These are phyloP conservation scores for Apis florea DNA, from an alignment of 1,140 invertebrate genomes.

Conservation along the genomic window DNA sequence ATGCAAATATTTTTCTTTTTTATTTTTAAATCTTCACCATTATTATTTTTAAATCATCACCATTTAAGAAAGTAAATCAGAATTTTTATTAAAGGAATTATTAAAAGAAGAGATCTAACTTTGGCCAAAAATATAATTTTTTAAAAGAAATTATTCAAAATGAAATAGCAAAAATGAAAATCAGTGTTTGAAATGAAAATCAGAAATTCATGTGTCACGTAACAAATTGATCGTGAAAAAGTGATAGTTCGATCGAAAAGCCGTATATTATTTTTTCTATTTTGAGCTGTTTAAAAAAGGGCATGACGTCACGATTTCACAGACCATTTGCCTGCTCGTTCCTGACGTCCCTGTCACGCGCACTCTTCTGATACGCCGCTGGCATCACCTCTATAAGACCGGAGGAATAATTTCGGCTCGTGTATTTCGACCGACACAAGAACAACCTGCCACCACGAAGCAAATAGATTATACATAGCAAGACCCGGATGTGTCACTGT, in stretches of 20 bases:
- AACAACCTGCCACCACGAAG: background rate
- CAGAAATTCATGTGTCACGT: background rate
- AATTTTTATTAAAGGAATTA: no score
- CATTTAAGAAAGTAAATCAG: no score
- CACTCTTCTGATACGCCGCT: background rate
- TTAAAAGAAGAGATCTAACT: no score
- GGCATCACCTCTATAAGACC: background rate
- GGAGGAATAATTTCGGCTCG: constrained; percentile 29
- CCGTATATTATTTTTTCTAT: background rate
- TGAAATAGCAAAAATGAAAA: no score
- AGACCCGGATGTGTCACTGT: constrained; percentile 10
- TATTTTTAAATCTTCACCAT: no score
- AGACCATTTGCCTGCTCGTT: constrained; percentile 7
- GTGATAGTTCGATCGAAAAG: background rate
- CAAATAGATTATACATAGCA: constrained; percentile 22
- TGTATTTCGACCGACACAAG: constrained; percentile 24
- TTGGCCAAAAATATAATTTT: no score
- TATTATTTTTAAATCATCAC: no score
- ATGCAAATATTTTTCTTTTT: no score
- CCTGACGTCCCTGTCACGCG: background rate
- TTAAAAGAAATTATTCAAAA: no score
- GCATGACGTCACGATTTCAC: constrained; percentile 23
- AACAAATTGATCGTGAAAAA: background rate
- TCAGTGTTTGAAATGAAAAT: no score
- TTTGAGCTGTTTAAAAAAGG: background rate